Evolutionary conservation across 2,888 invertebrate genomes (phyloP).

Genomic region (Helleia helle): DNA sequence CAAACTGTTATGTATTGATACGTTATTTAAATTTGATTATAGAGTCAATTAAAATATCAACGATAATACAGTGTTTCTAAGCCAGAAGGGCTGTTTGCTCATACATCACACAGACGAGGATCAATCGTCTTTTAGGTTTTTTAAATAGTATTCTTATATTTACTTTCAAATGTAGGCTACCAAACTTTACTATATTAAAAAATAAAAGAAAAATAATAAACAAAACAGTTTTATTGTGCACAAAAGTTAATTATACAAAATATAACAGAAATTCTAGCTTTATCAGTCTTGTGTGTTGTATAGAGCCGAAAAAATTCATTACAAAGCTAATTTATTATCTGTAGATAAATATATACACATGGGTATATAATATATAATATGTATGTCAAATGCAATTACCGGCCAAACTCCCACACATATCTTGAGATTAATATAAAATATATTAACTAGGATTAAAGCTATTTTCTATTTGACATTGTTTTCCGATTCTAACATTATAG

Average conservation of each 20-base stretch:
- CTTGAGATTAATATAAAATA: constrained; percentile 8
- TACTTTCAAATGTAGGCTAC: too few relatives aligned
- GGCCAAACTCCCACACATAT: constrained; percentile 11
- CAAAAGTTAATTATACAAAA: constrained; percentile 63
- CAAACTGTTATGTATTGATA: not conserved
- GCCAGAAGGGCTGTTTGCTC: constrained; percentile 26
- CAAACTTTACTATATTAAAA: constrained; percentile 25
- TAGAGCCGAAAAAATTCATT: constrained; percentile 66
- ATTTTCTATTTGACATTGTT: not conserved
- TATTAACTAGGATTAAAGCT: constrained; percentile 3
- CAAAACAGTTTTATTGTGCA: constrained; percentile 68
- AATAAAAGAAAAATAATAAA: constrained; percentile 60
- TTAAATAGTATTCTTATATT: too few relatives aligned
- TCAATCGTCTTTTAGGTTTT: constrained; percentile 10
- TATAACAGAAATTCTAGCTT: constrained; percentile 52
- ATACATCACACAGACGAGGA: constrained; percentile 60
- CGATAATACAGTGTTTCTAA: not conserved
- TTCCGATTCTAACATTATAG: not conserved
- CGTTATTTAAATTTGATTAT: too few relatives aligned
- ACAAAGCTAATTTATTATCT: constrained; percentile 46
- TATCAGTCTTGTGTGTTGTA: constrained; percentile 73
- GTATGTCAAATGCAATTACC: constrained; percentile 15
- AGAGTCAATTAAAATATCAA: not conserved
- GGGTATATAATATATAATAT: constrained; percentile 32
- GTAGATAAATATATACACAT: not conserved